Base-by-base conservation (phyloP, 1,140 invertebrate species). In the Agrilus planipennis region DNA sequence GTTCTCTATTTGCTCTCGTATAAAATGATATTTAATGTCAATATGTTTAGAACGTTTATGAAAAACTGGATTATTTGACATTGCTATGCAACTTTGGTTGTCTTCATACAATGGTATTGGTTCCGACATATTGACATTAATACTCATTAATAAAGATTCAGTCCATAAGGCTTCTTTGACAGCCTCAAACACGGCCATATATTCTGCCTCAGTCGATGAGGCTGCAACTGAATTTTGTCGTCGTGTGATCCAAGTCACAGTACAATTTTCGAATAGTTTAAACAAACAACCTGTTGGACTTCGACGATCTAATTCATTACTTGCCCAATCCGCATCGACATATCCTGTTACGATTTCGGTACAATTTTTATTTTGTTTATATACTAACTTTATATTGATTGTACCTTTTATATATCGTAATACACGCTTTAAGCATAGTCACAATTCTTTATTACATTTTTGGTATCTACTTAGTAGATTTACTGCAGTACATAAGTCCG, bases 321-420 rank as follows among this genome's bases (percentile, higher is more conserved):
- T 54, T 47, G 49, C 56, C 37, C 39, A 60, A 46, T 58, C 55
- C 3, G 56, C 51, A 35, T 58, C 44, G 44, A 45, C 54, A 37
- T 54, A 61, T 19, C 55, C 57, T n/a, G n/a, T n/a, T n/a, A n/a
- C n/a, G n/a, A n/a, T 23, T n/a, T n/a, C n/a, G n/a, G n/a, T n/a
- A 20, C 54, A 39, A 31, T 16, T 7, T 18, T 36, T 19, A 9
- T 19, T 15, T 18, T 15, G 20, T 36, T 19, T 25, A 43, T 34
- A 46, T 22, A 49, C 35, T 27, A 25, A 32, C 15, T 32, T 10
- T 9, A 10, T 16, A 34, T 50, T 46, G 23, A 42, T 32, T 34
- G 65, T 66, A 18, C 49, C 57, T 29, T 57, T 54, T 1, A 68
- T 40, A 46, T 67, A 66, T 14, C 50, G 22, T 7, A 65, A 46